Base-by-base conservation (phyloP, 2,797 vertebrate genomes). In the Parambassis ranga region DNA sequence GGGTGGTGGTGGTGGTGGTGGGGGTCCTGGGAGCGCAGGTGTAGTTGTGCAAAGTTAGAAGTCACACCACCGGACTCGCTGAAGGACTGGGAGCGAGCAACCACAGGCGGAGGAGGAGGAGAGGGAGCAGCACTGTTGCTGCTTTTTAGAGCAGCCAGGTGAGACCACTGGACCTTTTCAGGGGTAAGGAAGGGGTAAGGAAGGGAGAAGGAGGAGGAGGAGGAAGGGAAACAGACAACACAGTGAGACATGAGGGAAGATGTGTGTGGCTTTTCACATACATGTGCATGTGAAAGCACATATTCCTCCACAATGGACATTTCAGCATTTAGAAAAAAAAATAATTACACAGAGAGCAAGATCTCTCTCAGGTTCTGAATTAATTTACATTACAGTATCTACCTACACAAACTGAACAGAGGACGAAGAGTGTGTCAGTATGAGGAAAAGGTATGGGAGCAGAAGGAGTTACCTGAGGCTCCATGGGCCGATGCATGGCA, bases 21-120 rank as follows among this genome's bases (percentile, higher is more conserved):
- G 91, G 95, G 94, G 88, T 96, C 93, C 93, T 98, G 96, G 93
- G 94, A 94, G 81, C 95, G 95, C 91, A 96, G 94, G 90, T 96
- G 96, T 85, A 97, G 95, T 90, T 96, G 96, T 93, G 95, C 94
- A 94, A 96, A 96, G 94, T 92, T 96, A 92, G 96, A 91, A 92
- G 94, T 92, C 91, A 94, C 94, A 79, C 94, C 94, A 85, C 92
- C 94, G 81, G 95, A 93, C 93, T 96, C 95, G 75, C 95, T 95
- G 91, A 96, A 93, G 83, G 95, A 96, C 89, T 95, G 95, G 69
- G 95, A 96, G 80, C 94, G 93, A 67, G 93, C 88, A 44, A 95
- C 94, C 49, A 76, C 72, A 4, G 80, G 93, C 84, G 94, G 88
- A 70, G 71, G 77, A 70, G 81, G 76, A 82, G 81, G 65, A 73